Percentiles rank a stretch among this genome's conserved stretches.
Evolutionary conservation across 2,888 invertebrate genomes (phyloP).

Genomic region (Rhogogaster chlorosoma): DNA sequence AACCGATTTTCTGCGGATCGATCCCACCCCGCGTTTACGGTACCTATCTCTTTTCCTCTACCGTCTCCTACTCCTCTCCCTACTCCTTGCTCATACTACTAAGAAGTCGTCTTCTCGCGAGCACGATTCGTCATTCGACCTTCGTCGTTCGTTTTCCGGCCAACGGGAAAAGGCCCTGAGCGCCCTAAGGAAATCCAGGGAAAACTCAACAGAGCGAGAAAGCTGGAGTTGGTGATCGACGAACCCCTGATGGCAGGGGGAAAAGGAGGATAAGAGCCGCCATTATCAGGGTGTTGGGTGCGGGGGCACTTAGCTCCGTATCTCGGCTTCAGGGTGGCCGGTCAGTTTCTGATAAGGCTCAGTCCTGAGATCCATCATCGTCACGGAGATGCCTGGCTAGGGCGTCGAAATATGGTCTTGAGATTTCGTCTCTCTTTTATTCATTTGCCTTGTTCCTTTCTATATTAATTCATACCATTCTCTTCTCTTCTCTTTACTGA

Average conservation of each 20-base stretch:
- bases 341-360: conserved; percentile 42
- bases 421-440: background rate
- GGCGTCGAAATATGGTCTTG: background rate
- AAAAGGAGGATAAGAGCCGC: conserved; percentile 25
- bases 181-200: conserved; percentile 18
- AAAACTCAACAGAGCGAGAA: conserved; percentile 8
- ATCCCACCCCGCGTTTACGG: background rate
- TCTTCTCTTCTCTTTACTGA: background rate
- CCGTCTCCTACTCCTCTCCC: background rate
- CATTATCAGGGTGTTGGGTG: conserved; percentile 31
- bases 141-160: conserved; percentile 18
- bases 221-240: background rate
- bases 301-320: conserved; percentile 41
- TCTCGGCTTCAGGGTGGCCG: conserved; percentile 16
- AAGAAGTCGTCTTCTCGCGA: background rate
- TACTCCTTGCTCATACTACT: background rate
- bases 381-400: background rate
- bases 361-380: conserved; percentile 43
- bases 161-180: conserved; percentile 21
- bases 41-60: background rate
- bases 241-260: conserved; percentile 4
- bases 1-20: conserved; percentile 1
- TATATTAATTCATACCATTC: background rate
- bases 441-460: background rate
- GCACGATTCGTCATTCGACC: conserved; percentile 29